Conservation (phyloP, 2,888 invertebrate genomes). For the Cryptocephalus moraei region DNA sequence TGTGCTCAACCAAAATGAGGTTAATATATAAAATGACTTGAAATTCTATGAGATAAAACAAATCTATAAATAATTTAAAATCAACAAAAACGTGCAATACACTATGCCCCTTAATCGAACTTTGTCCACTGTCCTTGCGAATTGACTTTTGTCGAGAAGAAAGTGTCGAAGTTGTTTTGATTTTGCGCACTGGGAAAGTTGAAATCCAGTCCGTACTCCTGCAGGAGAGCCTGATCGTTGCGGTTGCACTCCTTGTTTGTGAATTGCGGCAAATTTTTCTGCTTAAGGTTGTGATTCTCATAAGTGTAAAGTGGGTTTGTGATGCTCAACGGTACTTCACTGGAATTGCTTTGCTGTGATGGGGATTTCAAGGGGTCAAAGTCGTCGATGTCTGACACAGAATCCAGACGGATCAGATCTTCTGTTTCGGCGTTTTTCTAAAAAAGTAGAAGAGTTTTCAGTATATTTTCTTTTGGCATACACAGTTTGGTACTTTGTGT, state of each 20-base stretch:
- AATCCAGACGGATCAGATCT: constrained; percentile 58
- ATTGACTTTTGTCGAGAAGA: constrained; percentile 36
- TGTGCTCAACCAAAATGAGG: constrained; percentile 3
- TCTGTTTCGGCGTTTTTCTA: constrained; percentile 39
- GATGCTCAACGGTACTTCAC: constrained; percentile 39
- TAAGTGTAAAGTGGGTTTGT: constrained; percentile 42
- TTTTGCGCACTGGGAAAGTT: constrained; percentile 28
- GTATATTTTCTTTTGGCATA: not conserved
- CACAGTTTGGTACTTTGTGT: too few species aligned
- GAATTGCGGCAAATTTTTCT: constrained; percentile 24
- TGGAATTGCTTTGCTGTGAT: constrained; percentile 17
- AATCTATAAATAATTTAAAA: not conserved
- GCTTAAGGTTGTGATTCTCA: constrained; percentile 28
- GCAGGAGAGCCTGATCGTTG: constrained; percentile 56
- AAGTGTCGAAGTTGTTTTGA: constrained; percentile 28
- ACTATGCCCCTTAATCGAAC: constrained; percentile 39
- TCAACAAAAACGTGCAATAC: too few species aligned
- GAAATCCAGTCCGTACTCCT: constrained; percentile 66
- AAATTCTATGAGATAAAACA: constrained; percentile 12
- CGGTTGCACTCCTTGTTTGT: constrained; percentile 14
- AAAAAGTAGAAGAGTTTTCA: constrained; percentile 2
- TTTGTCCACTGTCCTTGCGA: constrained; percentile 49
- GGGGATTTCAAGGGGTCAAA: constrained; percentile 53
- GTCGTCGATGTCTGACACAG: constrained; percentile 50
- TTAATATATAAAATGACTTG: constrained; percentile 12